Conservation (phyloP, 2,113 vertebrate genomes). For the Nettapus auritus region DNA sequence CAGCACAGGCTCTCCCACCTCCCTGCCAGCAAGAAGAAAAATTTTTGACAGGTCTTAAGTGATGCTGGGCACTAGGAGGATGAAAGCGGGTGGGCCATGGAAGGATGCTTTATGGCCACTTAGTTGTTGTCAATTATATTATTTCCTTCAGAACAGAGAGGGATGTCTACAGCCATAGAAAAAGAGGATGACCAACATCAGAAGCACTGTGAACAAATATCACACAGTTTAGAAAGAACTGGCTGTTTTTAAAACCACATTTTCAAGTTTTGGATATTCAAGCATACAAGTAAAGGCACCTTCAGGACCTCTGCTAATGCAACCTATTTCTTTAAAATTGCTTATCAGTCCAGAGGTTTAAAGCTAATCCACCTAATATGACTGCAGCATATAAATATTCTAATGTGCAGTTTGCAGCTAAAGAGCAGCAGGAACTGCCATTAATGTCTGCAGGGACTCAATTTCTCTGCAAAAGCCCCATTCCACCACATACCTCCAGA, state of each 20-base stretch:
- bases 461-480: neutral
- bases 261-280: neutral
- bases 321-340: neutral
- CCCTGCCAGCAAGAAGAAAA: neutral
- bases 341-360: neutral
- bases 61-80: neutral
- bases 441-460: neutral
- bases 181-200: neutral
- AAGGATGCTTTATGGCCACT: neutral
- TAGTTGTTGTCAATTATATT: neutral
- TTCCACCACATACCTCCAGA: neutral
- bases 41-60: neutral
- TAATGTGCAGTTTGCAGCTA: neutral
- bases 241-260: neutral
- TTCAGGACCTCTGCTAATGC: neutral
- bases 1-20: neutral
- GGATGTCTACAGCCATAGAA: neutral
- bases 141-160: neutral
- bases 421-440: neutral
- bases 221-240: neutral
- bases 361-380: constrained; percentile 2
- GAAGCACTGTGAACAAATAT: neutral
- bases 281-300: neutral
- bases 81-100: neutral
- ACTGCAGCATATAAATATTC: neutral